Evolutionary conservation across 1,140 invertebrate genomes (phyloP).

Genomic region (Pentalonia nigronervosa): DNA sequence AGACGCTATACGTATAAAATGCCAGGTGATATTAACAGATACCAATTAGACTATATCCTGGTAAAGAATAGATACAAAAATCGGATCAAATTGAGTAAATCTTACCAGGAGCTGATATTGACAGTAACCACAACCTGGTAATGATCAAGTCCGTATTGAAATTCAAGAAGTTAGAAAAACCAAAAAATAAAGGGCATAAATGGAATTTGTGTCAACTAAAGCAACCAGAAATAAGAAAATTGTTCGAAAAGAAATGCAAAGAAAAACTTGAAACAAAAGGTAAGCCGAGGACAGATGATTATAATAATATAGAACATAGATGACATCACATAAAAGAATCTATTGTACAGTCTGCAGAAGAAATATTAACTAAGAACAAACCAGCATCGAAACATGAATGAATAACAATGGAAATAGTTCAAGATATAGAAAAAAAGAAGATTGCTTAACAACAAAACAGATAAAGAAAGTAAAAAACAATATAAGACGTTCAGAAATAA

Average conservation of each 20-base stretch:
- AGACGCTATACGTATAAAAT: slow-evolving; percentile 63
- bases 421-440: slow-evolving; percentile 38
- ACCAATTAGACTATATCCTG: slow-evolving; percentile 64
- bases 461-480: slow-evolving; percentile 39
- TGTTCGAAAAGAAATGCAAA: slow-evolving; percentile 29
- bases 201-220: slow-evolving; percentile 40
- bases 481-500: slow-evolving; percentile 51
- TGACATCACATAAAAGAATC: slow-evolving; percentile 12
- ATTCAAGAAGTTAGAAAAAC: slow-evolving; percentile 39
- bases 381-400: background rate
- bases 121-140: slow-evolving; percentile 63
- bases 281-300: background rate
- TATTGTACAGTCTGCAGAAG: slow-evolving; percentile 1
- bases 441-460: slow-evolving; percentile 52
- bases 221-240: slow-evolving; percentile 19
- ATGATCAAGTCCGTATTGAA: slow-evolving; percentile 57
- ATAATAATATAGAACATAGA: slow-evolving; percentile 15
- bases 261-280: slow-evolving; percentile 1
- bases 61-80: slow-evolving; percentile 63
- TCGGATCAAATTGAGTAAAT: slow-evolving; percentile 61
- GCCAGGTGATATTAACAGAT: slow-evolving; percentile 62
- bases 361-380: slow-evolving; percentile 8
- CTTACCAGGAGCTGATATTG: slow-evolving; percentile 60
- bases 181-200: background rate
- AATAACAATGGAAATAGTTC: slow-evolving; percentile 27